Evolutionary conservation across 1,140 invertebrate genomes (phyloP).

Genomic region (Tetramorium alpestre): DNA sequence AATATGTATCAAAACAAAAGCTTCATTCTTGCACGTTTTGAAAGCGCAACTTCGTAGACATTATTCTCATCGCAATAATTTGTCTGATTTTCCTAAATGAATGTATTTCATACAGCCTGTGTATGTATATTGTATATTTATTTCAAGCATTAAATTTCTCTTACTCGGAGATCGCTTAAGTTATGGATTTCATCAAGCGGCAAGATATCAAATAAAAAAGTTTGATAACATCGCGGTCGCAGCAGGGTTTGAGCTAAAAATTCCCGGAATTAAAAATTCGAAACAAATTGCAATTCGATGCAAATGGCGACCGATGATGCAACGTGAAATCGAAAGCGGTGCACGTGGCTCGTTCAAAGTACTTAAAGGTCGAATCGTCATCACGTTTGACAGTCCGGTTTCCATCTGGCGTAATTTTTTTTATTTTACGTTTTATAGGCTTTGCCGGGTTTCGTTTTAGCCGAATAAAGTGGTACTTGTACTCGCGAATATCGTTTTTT

Average conservation of each 20-base stretch:
- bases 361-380: not conserved
- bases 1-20: slow-evolving; percentile 10
- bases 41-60: not conserved
- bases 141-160: not conserved
- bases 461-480: not conserved
- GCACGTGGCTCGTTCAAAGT: slow-evolving; percentile 10
- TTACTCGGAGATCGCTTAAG: not conserved
- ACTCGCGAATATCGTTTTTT: not conserved
- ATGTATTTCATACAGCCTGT: not conserved
- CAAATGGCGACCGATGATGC: not conserved
- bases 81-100: not conserved
- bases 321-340: not conserved
- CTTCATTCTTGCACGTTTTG: not conserved
- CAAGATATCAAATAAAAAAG: not conserved
- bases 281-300: not conserved
- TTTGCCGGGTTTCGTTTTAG: slow-evolving; percentile 1
- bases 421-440: not conserved
- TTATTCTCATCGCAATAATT: slow-evolving; percentile 6
- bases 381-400: not conserved
- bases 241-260: not conserved
- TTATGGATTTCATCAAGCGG: not conserved
- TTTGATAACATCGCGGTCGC: not conserved
- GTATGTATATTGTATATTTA: not conserved
- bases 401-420: not conserved
- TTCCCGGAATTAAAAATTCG: not conserved